Evolutionary conservation across 1,140 invertebrate species (phyloP).

Genomic region (Vollenhovia emeryi): DNA sequence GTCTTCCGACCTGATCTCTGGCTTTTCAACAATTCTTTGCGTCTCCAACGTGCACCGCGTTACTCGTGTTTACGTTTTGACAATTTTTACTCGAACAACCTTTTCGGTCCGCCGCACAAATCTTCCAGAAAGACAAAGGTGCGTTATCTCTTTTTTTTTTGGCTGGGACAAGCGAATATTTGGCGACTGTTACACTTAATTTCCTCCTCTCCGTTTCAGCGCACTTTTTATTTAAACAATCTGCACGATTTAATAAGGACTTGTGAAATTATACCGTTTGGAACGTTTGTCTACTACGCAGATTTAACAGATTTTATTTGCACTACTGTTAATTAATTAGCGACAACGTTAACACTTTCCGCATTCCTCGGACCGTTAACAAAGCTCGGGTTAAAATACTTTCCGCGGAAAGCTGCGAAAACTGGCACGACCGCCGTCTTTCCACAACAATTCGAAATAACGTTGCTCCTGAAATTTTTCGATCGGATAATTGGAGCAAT

Average conservation of each 20-base stretch:
- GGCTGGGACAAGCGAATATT: no score
- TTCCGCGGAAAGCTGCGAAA: constrained; percentile 1
- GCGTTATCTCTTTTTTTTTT: no score
- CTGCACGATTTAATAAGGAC: not conserved
- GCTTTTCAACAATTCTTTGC: not conserved
- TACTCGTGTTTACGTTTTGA: not conserved
- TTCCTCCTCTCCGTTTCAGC: not conserved
- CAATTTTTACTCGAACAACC: not conserved
- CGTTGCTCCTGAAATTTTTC: constrained; percentile 25
- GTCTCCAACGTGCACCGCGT: not conserved
- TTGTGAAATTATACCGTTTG: not conserved
- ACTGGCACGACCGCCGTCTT: not conserved
- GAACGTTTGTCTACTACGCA: not conserved
- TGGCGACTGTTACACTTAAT: not conserved
- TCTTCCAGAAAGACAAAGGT: not conserved
- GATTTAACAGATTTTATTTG: not conserved
- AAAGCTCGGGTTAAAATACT: constrained; percentile 1
- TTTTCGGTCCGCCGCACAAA: not conserved
- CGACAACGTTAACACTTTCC: not conserved
- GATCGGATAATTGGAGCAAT: constrained; percentile 37
- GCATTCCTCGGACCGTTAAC: not conserved
- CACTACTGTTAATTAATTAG: not conserved
- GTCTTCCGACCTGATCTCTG: not conserved
- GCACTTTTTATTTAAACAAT: constrained; percentile 2
- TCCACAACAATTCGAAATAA: not conserved